Evolutionary conservation across 1,140 invertebrate genomes (phyloP), one percentile per base, ranked within the genome.

Genomic region (Drosophila santomea): DNA sequence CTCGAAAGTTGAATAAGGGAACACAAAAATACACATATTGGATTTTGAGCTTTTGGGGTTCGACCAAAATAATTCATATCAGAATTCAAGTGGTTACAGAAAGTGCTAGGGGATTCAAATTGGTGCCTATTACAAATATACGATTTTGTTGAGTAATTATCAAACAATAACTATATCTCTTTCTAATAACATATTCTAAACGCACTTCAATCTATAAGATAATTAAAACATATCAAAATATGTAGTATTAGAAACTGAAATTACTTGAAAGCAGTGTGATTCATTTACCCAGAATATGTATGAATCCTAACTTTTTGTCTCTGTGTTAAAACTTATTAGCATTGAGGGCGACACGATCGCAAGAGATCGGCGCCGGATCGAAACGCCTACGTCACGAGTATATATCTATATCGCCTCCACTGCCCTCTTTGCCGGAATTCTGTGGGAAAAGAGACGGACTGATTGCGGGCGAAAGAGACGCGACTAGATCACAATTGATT

Each of bases 401-500:
- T 15, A 41, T 45, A 62, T 23, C 38, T 25, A 41, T 44, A 62
- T 32, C 44, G 44, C 56, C 68, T 60, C 41, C 69, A 39, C 17
- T 50, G 12, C 32, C 23, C 15, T 11, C 39, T 35, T 59, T 59
- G 55, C 39, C 55, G 55, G 69, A 60, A 73, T 74, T 74, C 72
- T 74, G 64, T 17, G 1, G n/a, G 6, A 17, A 47, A 28, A 64
- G 56, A 28, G 61, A 60, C 39, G 15, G 39, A 23, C 3, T 17
- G 7, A 44, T n/a, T 0, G 17, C 57, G 7, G 3, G 11, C 11
- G 60, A 63, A 44, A 63, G 62, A 64, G 45, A 50, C 61, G 2
- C 47, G 36, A 20, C 36, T 52, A 28, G 38, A n/a, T 63, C 45
- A 75, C 62, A 76, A 76, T 76, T 76, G 73, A 76, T 59, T 76